Base-by-base conservation (phyloP, 2,888 invertebrate genomes). In the Acrocera orbiculus region DNA sequence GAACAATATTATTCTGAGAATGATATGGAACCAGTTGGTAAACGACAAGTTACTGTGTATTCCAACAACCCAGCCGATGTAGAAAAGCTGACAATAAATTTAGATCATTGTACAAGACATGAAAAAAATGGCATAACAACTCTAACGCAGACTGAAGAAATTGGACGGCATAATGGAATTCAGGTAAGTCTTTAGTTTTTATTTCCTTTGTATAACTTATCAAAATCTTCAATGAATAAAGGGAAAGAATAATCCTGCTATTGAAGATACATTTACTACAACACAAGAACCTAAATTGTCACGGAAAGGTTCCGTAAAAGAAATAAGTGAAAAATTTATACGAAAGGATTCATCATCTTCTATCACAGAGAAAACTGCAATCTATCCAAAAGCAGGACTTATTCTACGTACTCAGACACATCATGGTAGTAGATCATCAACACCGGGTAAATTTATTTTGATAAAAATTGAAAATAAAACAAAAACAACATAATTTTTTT, bases 311-410 rank as follows among this genome's bases (percentile, higher is more conserved):
- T 80, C 80, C 0, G 76, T 80, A 10, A 77, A 77, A 51, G 78
- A 76, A 35, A 66, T 80, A 41, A 76, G 77, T n/a, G 76, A 80
- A 51, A 80, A 78, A 54, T 80, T 75, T 51, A 75, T 76, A 47
- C 76, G 78, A 49, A 77, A 72, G 32, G 57, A 58, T 33, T 53
- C 59, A 4, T 44, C 50, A 2, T 49, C 55, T 5, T 50, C 50
- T 3, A 42, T 47, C 5, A 48, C 52, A 9, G 51, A 52, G 39
- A 52, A 51, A 34, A 28, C 22, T 11, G 45, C 41, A 26, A 44
- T 43, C 16, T 77, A 76, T 57, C 77, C 77, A n/a, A 76, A 74
- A 58, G 77, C 77, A 33, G 77, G 77, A 8, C 64, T 77, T 48
- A 77, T 77, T 56, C 67, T 76, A 51, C 70, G 77, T 44, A 71